Base-by-base conservation (phyloP, 2,797 vertebrate genomes). In the Nannoperca obscura region DNA sequence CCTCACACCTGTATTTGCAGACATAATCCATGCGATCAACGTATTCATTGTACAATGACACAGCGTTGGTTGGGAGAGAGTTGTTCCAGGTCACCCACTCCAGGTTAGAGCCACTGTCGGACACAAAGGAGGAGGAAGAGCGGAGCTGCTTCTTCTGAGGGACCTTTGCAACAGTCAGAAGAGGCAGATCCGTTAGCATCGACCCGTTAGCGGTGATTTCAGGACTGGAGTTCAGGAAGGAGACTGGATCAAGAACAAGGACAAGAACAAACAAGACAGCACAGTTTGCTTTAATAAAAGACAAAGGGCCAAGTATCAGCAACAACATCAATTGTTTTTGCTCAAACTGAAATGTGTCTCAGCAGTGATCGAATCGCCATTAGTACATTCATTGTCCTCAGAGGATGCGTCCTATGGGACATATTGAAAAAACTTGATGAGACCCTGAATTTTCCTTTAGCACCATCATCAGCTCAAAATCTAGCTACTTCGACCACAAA, bases 1-100 rank as follows among this genome's bases (percentile, higher is more conserved):
- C 80, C 46, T 86, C 70, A 34, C 88, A 90, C 61, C 60, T 68
- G 71, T 63, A 82, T 58, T 91, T 89, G 66, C 90, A 92, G 67
- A 92, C 74, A 57, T 87, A 92, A 50, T 93, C 92, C 5, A 52
- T 80, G 46, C 92, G 88, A 32, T 66, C 54, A 7, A 61, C 69
- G 47, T 88, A 84, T 7, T 74, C 59, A 69, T 90, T 93, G 71
- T 84, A 80, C 30, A 89, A 85, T n/a, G 65, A 79, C 46, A 89
- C 82, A 13, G 88, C 84, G 8, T 84, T 67, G 3, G 82, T 84
- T 22, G 89, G 89, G 42, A 90, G 83, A 14, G 70, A 78, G n/a
- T 80, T 78, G 12, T 83, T 69, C 86, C 86, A 91, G 4, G 44
- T 75, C 63, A 77, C 60, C 91, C 91, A 92, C 58, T 81, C 79